Evolutionary conservation across 2,888 invertebrate species (phyloP).

Genomic region (Polyommatus iphigenia): DNA sequence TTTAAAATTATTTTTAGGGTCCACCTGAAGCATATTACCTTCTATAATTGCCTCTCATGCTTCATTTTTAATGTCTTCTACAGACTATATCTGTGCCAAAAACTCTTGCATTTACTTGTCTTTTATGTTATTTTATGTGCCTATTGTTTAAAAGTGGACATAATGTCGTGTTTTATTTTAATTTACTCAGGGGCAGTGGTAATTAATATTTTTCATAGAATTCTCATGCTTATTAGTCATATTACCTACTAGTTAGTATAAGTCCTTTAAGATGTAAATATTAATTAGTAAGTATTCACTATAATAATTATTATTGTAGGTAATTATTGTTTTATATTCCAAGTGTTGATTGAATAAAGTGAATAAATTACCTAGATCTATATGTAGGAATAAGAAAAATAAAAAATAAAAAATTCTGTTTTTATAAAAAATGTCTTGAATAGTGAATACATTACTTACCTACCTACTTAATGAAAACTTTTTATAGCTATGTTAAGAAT

Average conservation of each 20-base stretch:
- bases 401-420: neutral
- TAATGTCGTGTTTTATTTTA: neutral
- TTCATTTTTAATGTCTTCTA: neutral
- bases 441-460: too few relatives aligned
- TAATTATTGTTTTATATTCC: neutral
- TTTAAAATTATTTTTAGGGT: too few relatives aligned
- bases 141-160: neutral
- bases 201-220: neutral
- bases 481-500: neutral
- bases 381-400: neutral
- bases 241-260: neutral
- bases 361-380: neutral
- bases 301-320: neutral
- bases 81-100: neutral
- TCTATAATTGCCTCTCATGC: too few relatives aligned
- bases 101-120: neutral
- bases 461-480: too few relatives aligned
- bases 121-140: neutral
- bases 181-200: neutral
- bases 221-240: conserved; percentile 4
- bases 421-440: neutral
- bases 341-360: neutral
- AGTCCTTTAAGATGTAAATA: too few relatives aligned
- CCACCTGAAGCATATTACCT: too few relatives aligned
- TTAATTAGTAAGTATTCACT: neutral